Evolutionary conservation across 1,140 invertebrate species (phyloP).

Genomic region (Rhynchophorus ferrugineus): DNA sequence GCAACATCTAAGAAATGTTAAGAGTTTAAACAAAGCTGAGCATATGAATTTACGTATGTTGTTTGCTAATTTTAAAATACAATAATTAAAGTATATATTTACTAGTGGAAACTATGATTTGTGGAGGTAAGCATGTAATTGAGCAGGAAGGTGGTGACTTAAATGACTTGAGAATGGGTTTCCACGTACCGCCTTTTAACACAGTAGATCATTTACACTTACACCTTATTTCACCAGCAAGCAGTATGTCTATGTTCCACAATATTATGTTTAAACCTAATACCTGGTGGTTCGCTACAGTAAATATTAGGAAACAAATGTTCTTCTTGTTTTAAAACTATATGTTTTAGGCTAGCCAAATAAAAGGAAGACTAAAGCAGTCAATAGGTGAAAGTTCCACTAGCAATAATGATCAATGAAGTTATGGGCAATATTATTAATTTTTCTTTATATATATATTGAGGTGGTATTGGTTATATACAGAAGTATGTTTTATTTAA

Average conservation of each 20-base stretch:
- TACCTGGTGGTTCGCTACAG: slow-evolving; percentile 78
- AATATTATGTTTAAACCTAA: slow-evolving; percentile 64
- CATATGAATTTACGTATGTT: slow-evolving; percentile 22
- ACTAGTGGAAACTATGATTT: slow-evolving; percentile 55
- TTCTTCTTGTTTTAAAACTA: too few species aligned
- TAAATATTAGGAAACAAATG: slow-evolving; percentile 47
- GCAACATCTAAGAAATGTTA: slow-evolving; percentile 66
- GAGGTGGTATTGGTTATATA: too few species aligned
- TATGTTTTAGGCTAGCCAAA: too few species aligned
- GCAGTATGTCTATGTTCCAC: slow-evolving; percentile 64
- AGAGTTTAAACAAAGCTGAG: slow-evolving; percentile 45
- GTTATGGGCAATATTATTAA: too few species aligned
- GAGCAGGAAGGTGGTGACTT: slow-evolving; percentile 46
- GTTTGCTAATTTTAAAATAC: background rate
- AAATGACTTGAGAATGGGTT: slow-evolving; percentile 63
- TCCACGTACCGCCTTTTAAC: slow-evolving; percentile 88
- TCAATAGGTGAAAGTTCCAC: too few species aligned
- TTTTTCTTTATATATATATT: too few species aligned
- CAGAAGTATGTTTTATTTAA: too few species aligned
- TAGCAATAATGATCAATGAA: too few species aligned
- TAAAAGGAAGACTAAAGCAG: too few species aligned
- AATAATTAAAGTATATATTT: slow-evolving; percentile 17
- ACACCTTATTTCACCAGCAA: slow-evolving; percentile 74
- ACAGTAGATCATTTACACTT: slow-evolving; percentile 78
- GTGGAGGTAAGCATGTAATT: slow-evolving; percentile 48